Evolutionary conservation across 2,797 vertebrate genomes (phyloP).

Genomic region (Parauchenoglanis ngamensis): DNA sequence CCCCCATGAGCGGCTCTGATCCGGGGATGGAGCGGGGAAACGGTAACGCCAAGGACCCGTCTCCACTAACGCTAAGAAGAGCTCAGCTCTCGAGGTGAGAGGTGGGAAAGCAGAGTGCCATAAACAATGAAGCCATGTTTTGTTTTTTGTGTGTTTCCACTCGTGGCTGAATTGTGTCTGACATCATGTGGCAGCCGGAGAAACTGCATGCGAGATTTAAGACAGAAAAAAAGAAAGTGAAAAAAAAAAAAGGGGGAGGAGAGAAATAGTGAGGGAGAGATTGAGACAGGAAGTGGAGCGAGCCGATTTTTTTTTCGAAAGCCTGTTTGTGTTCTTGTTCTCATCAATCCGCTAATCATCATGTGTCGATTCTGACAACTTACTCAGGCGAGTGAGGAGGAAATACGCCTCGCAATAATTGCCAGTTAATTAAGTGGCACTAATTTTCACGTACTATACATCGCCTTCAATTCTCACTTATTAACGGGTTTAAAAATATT

Average conservation of each 20-base stretch:
- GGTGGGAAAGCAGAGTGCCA: background rate
- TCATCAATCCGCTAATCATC: conserved; percentile 17
- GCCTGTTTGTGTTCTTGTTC: conserved; percentile 24
- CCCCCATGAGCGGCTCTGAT: background rate
- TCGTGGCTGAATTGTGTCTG: conserved; percentile 73
- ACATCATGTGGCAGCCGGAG: conserved; percentile 77
- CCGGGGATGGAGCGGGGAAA: background rate
- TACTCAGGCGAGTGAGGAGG: background rate
- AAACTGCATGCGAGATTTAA: conserved; percentile 66
- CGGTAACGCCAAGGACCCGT: background rate
- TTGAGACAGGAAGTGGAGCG: background rate
- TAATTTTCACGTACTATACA: conserved; percentile 20
- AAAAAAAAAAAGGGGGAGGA: background rate
- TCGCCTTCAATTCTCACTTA: conserved; percentile 1
- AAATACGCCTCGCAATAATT: conserved; percentile 34
- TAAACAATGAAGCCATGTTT: conserved; percentile 22
- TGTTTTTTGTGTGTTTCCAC: background rate
- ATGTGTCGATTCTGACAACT: background rate
- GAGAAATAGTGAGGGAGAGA: background rate
- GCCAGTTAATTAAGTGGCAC: conserved; percentile 30
- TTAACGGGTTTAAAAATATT: conserved; percentile 22
- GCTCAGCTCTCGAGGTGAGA: conserved; percentile 6
- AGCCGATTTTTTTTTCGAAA: background rate
- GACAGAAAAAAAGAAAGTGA: background rate
- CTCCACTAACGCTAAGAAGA: background rate